Evolutionary conservation across 2,797 vertebrate genomes (phyloP).

Genomic region (Mionectes olivaceus): DNA sequence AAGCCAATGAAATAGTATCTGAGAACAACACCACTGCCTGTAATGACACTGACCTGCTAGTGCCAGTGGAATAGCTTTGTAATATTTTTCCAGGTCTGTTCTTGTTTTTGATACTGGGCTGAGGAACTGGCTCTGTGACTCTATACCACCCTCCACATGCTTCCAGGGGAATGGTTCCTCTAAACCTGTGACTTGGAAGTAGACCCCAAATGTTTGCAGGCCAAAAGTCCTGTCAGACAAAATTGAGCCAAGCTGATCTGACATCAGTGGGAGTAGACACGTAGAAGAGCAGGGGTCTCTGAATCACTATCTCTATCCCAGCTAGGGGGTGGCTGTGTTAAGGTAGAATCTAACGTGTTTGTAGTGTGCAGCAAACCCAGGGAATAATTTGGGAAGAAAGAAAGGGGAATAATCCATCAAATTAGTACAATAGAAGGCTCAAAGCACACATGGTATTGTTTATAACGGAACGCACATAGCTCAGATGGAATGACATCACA

Average conservation of each 20-base stretch:
- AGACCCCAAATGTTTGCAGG: neutral
- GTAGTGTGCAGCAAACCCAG: neutral
- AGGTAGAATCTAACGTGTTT: neutral
- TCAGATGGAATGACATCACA: neutral
- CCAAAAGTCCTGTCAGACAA: neutral
- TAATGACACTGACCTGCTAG: slow-evolving; percentile 55
- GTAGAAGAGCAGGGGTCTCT: neutral
- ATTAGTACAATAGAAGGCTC: neutral
- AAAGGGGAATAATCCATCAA: neutral
- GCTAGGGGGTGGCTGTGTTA: neutral
- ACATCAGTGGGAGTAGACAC: neutral
- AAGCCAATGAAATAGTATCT: slow-evolving; percentile 73
- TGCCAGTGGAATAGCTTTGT: slow-evolving; percentile 73
- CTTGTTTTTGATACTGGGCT: slow-evolving; percentile 63
- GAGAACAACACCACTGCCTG: slow-evolving; percentile 62
- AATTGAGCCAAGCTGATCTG: neutral
- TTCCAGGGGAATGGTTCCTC: neutral
- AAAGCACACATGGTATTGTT: neutral
- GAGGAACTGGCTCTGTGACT: neutral
- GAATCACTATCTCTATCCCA: neutral
- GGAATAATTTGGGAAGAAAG: neutral
- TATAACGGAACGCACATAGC: neutral
- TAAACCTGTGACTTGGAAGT: neutral
- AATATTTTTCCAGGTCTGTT: slow-evolving; percentile 66
- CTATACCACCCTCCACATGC: neutral